Percentiles rank a stretch among this genome's conserved stretches.
These are phyloP conservation scores for Zygothrica quintamaculata DNA, from an alignment of 2,888 invertebrate genomes.

Conservation along the genomic window DNA sequence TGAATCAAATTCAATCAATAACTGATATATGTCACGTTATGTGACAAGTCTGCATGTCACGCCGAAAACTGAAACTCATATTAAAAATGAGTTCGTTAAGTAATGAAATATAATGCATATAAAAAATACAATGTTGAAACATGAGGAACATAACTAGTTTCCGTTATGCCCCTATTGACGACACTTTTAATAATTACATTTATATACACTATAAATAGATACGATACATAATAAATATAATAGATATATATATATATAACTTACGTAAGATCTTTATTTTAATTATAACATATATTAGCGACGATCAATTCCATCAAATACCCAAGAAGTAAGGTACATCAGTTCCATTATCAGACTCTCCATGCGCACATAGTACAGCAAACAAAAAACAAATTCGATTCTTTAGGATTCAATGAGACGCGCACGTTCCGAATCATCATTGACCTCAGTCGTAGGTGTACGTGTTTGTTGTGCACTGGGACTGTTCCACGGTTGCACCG, in stretches of 20 bases:
- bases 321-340: constrained; percentile 63
- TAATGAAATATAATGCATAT: background rate
- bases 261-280: background rate
- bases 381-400: constrained; percentile 35
- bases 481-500: constrained; percentile 89
- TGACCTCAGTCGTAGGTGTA: background rate
- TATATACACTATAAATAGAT: background rate
- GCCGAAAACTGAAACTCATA: too few relatives aligned
- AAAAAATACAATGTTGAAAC: background rate
- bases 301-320: constrained; percentile 58
- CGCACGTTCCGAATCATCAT: constrained; percentile 41
- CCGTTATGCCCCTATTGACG: too few relatives aligned
- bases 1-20: background rate
- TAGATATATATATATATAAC: constrained; percentile 11
- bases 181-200: background rate
- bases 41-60: too few relatives aligned
- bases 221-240: constrained; percentile 9
- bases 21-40: background rate
- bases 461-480: constrained; percentile 65
- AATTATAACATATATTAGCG: constrained; percentile 33
- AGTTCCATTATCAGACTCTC: constrained; percentile 49
- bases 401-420: constrained; percentile 61
- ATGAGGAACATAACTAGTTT: background rate
- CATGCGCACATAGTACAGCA: background rate
- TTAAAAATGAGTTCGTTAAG: too few relatives aligned